Evolutionary conservation across 2,113 vertebrate species (phyloP), one percentile per base, ranked within the genome.

Genomic region (Psettodes erumei): DNA sequence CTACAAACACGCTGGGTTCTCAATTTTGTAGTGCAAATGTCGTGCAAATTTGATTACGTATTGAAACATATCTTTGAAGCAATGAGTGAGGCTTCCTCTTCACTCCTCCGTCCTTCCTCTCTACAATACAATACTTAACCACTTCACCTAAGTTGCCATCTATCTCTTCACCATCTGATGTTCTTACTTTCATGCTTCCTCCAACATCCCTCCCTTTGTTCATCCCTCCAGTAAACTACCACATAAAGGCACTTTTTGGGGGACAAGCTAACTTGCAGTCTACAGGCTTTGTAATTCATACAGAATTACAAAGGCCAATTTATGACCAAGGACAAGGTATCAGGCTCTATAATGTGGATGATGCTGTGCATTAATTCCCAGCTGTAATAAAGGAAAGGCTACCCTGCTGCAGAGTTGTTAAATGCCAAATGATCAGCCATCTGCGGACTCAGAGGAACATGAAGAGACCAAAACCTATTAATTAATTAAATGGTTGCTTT

Each of bases 281-380:
- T 27, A 40, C 37, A 56, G 43, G 62, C 23, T 25, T n/a, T n/a
- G n/a, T n/a, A n/a, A n/a, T n/a, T n/a, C n/a, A n/a, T n/a, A n/a
- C n/a, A n/a, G 47, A 37, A 76, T 61, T 76, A 67, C 53, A 65
- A 66, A 66, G 72, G 61, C 45, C 48, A 78, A 83, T 53, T 74
- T 30, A 63, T 53, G 30, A 68, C 21, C 58, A 74, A 51, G 75
- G 69, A 69, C 8, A 67, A 69, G 51, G 48, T 42, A 78, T 72
- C 35, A 71, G 38, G 38, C 38, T 65, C 45, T 53, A 12, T 71
- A 75, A 74, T 71, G 69, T 59, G 69, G 64, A 62, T 19, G 30
- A 51, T 25, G 35, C n/a, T 59, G 53, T 65, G 16, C 42, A 25
- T 38, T 38, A 61, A 60, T 32, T 71, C 48, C 32, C 27, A 64